phyloP scores from a whole-genome alignment of 2,888 invertebrate species.

The Herminia tarsipennalis region DNA sequence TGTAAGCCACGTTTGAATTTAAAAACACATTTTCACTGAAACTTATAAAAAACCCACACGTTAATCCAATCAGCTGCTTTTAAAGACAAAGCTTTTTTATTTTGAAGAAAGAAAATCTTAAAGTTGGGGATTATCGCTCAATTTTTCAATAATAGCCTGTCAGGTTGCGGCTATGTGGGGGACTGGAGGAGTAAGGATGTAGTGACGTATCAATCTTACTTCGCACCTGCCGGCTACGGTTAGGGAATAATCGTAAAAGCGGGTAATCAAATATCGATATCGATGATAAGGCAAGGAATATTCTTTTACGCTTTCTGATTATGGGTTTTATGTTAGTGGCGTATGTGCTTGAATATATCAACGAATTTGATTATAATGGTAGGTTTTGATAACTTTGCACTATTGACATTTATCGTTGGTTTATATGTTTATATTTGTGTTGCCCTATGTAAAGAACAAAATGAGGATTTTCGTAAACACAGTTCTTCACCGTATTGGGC shows the following conservation, averaged over 20 bases:
- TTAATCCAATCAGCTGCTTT: slow-evolving; percentile 7
- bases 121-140: slow-evolving; percentile 78
- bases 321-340: neutral
- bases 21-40: too few species aligned
- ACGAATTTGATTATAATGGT: neutral
- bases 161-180: slow-evolving; percentile 50
- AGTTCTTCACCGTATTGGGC: too few species aligned
- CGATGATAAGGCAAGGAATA: slow-evolving; percentile 13
- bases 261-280: slow-evolving; percentile 39
- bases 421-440: too few species aligned
- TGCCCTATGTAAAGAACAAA: too few species aligned
- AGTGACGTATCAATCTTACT: slow-evolving; percentile 74
- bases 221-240: slow-evolving; percentile 59
- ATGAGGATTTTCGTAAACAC: too few species aligned
- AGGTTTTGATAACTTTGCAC: neutral
- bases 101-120: slow-evolving; percentile 55
- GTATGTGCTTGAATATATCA: neutral
- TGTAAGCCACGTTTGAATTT: too few species aligned
- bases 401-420: too few species aligned
- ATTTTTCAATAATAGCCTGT: slow-evolving; percentile 82
- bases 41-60: slow-evolving; percentile 3
- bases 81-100: slow-evolving; percentile 22
- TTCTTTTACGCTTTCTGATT: neutral
- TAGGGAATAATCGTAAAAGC: slow-evolving; percentile 24
- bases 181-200: neutral